phyloP scores from a whole-genome alignment of 1,140 invertebrate genomes.

The Elymnias hypermnestra region DNA sequence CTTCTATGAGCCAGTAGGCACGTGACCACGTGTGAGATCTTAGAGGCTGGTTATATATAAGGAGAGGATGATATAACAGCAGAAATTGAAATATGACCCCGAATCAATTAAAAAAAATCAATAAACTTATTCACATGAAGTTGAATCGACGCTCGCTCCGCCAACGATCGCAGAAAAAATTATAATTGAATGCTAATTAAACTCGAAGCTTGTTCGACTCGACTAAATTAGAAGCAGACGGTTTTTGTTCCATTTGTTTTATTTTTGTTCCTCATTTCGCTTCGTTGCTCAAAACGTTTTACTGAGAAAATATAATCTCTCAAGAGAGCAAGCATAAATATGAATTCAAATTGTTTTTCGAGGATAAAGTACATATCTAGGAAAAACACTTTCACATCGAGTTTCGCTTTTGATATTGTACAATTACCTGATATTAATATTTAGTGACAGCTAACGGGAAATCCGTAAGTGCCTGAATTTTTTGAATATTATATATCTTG shows the following conservation, averaged over 20 bases:
- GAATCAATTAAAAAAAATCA: too few species aligned
- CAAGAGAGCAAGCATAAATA: neutral
- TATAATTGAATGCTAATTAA: conserved; percentile 15
- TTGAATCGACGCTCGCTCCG: neutral
- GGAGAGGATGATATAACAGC: too few species aligned
- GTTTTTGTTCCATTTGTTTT: conserved; percentile 3
- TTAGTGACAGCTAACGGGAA: too few species aligned
- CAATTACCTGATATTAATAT: too few species aligned
- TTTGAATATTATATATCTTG: too few species aligned
- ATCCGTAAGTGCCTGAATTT: too few species aligned
- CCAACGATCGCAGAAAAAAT: neutral
- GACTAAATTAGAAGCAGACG: conserved; percentile 5
- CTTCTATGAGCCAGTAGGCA: too few species aligned
- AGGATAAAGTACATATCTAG: neutral
- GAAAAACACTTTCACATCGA: neutral
- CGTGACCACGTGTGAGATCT: too few species aligned
- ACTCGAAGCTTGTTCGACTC: conserved; percentile 7
- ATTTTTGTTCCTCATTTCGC: neutral
- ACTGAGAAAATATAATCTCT: conserved; percentile 2
- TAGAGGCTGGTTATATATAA: too few species aligned
- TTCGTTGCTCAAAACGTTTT: neutral
- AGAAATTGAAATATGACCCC: too few species aligned
- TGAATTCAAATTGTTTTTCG: conserved; percentile 5
- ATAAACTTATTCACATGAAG: neutral
- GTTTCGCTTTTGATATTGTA: neutral